These are phyloP conservation scores for Thereuonema tuberculata DNA, from an alignment of 1,140 invertebrate species.

Conservation along the genomic window DNA sequence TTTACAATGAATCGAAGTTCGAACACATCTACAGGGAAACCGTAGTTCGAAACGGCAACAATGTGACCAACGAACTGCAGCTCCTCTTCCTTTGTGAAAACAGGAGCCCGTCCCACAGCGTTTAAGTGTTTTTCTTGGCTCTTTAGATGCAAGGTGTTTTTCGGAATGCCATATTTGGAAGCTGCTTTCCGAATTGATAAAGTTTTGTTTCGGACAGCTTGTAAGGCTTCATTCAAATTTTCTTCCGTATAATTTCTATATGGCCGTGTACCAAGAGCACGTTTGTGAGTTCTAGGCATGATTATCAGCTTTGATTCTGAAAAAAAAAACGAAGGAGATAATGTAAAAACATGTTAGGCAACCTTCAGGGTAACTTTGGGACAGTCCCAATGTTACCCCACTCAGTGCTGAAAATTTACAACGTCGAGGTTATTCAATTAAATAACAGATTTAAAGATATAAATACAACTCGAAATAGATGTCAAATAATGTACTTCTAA, in stretches of 20 bases:
- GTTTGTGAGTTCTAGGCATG: not conserved
- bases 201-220: not conserved
- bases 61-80: not conserved
- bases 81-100: not conserved
- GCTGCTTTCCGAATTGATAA: not conserved
- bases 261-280: not conserved
- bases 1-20: not conserved
- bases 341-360: not conserved
- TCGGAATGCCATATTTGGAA: not conserved
- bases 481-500: too few species aligned
- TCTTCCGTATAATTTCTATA: constrained; percentile 2
- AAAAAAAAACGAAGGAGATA: not conserved
- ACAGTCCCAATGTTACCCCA: too few species aligned
- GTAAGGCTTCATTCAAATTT: not conserved
- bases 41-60: not conserved
- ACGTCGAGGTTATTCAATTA: too few species aligned
- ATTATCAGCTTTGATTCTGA: not conserved
- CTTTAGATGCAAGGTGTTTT: not conserved
- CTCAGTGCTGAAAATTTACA: too few species aligned
- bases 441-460: too few species aligned
- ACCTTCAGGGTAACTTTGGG: too few species aligned
- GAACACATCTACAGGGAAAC: not conserved
- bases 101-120: not conserved
- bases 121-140: not conserved
- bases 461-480: too few species aligned